Evolutionary conservation across 2,797 vertebrate genomes (phyloP).

Genomic region (Phataginus tetradactyla): DNA sequence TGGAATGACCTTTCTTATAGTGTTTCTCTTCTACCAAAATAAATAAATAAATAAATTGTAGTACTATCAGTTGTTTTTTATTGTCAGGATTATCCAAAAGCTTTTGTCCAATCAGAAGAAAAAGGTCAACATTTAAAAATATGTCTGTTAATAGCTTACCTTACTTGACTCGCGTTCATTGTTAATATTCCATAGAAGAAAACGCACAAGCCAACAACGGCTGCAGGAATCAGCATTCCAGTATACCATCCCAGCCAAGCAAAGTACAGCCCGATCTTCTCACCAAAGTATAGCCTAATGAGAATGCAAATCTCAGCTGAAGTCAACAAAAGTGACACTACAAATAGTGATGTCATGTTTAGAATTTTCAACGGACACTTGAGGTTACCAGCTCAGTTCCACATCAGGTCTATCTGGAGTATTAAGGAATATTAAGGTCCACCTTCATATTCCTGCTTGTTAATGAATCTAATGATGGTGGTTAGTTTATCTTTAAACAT

Average conservation of each 20-base stretch:
- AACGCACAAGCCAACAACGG: conserved; percentile 96
- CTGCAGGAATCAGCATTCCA: conserved; percentile 98
- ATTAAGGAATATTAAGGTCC: too few species aligned
- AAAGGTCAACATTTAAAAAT: background rate
- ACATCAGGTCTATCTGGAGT: background rate
- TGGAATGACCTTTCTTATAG: background rate
- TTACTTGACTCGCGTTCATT: conserved; percentile 99
- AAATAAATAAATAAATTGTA: background rate
- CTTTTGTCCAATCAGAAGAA: background rate
- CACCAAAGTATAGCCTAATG: conserved; percentile 96
- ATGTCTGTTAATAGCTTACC: conserved; percentile 85
- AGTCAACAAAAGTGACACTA: background rate
- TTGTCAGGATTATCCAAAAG: background rate
- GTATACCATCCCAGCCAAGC: conserved; percentile 99
- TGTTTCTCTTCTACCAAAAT: background rate
- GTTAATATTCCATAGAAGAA: conserved; percentile 99
- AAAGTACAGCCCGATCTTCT: conserved; percentile 99
- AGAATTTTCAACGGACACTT: background rate
- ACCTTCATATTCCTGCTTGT: background rate
- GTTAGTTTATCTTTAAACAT: background rate
- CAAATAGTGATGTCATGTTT: background rate
- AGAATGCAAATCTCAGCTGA: conserved; percentile 64
- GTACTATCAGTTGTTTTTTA: background rate
- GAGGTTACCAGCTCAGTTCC: background rate
- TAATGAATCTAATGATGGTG: background rate